These are phyloP conservation scores for Chloroclysta siterata DNA, from an alignment of 2,888 invertebrate genomes.

Conservation along the genomic window DNA sequence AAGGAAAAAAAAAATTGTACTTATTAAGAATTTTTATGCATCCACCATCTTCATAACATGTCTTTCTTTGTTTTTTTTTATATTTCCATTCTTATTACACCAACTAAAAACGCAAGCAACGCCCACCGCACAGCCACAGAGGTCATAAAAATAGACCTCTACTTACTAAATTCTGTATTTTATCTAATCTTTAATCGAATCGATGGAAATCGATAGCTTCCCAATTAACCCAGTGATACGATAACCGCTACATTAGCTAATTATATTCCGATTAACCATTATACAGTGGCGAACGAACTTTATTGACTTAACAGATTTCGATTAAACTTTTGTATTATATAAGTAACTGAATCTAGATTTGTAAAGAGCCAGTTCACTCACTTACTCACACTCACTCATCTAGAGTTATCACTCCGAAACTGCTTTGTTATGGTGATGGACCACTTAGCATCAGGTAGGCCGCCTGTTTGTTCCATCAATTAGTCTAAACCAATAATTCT, in stretches of 20 bases:
- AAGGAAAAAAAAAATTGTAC: no score
- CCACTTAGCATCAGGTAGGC: no score
- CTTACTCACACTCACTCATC: no score
- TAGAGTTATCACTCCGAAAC: no score
- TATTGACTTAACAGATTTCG: slow-evolving; percentile 16
- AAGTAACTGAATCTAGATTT: neutral
- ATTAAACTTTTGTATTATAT: slow-evolving; percentile 11
- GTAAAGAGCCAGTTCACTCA: no score
- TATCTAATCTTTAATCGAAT: slow-evolving; percentile 36
- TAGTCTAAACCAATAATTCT: no score
- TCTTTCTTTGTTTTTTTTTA: neutral
- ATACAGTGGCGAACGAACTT: slow-evolving; percentile 15
- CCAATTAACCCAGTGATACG: slow-evolving; percentile 15
- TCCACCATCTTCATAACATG: no score
- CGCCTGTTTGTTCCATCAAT: no score
- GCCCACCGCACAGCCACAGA: neutral
- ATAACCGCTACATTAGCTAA: slow-evolving; percentile 26
- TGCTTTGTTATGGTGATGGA: no score
- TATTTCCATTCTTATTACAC: no score
- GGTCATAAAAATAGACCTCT: neutral
- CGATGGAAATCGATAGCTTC: slow-evolving; percentile 29
- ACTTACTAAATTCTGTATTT: slow-evolving; percentile 24
- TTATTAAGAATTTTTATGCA: no score
- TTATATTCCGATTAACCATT: slow-evolving; percentile 20
- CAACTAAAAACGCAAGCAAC: no score